Base-by-base conservation (phyloP, 2,797 vertebrate genomes). In the Carcharodon carcharias region DNA sequence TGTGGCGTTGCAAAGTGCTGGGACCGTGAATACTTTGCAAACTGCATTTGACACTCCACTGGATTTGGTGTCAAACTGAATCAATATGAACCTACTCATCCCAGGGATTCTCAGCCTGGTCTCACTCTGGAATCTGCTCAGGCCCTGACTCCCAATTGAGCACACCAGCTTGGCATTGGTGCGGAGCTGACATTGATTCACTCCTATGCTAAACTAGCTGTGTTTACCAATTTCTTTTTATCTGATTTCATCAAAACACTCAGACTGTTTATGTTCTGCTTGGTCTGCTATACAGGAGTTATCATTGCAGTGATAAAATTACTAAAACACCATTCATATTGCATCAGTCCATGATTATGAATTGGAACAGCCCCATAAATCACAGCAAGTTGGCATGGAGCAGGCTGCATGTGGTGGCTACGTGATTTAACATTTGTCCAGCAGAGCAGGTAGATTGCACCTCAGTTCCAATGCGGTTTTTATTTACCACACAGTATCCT, bases 321-420 rank as follows among this genome's bases (percentile, higher is more conserved):
- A 93, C 61, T 45, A 45, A 93, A 93, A 45, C 63, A 45, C 63
- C 91, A 45, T 18, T 93, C 63, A 45, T n/a, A 5, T 23, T 26
- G 91, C 63, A 93, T 40, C 61, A 67, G 18, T 45, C 91, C 67
- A 45, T 67, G 61, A 23, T 93, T 40, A 93, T 67, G 91, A 93
- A 67, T 93, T 93, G 91, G 63, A 93, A 67, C 91, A 45, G n/a
- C 61, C 63, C 91, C 91, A 93, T 93, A 93, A 93, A 67, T 93
- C 91, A 93, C 40, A 67, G 91, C 21, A 3, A 14, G 91, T 23
- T 93, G 61, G 63, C 61, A 21, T 28, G 63, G n/a, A 67, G 91
- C n/a, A 93, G n/a, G 40, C 61, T 45, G 21, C 91, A 40, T 67
- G 63, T 45, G 61, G 91, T 7, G 21, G 61, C 2, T 40, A 93